Conservation (phyloP, 2,113 vertebrate species). For the Ciconia stormi region DNA sequence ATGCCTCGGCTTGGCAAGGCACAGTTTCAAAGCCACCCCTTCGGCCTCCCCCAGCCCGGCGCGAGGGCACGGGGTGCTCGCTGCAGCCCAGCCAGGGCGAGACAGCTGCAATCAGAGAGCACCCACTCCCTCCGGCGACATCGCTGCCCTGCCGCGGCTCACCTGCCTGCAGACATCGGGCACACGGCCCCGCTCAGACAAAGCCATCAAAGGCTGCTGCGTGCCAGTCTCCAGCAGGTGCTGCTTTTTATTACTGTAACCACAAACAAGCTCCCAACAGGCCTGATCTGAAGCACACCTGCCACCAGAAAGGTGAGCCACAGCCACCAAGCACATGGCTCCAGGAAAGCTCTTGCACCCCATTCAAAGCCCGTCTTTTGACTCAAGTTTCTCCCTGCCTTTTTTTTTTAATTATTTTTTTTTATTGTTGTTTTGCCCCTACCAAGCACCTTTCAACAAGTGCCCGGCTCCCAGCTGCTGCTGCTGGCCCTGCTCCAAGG, state of each 20-base stretch:
- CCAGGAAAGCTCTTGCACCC: constrained; percentile 45
- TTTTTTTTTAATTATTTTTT: neutral
- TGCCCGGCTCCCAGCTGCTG: constrained; percentile 81
- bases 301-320: constrained; percentile 76
- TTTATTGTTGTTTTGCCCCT: constrained; percentile 61
- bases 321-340: constrained; percentile 61
- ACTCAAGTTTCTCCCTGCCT: constrained; percentile 13
- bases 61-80: fast-evolving
- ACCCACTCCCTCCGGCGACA: neutral
- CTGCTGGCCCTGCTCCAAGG: constrained; percentile 75
- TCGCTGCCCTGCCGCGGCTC: neutral
- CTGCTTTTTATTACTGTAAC: constrained; percentile 52
- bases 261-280: constrained; percentile 46
- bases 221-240: constrained; percentile 71
- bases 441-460: constrained; percentile 76
- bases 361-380: constrained; percentile 44
- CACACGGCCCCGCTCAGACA: constrained; percentile 14
- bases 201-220: constrained; percentile 51
- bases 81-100: neutral
- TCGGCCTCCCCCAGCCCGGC: fast-evolving
- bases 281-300: constrained; percentile 64
- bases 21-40: neutral
- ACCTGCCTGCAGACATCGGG: neutral
- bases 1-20: neutral
- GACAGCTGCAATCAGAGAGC: neutral